These are phyloP conservation scores for Hedya salicella DNA, from an alignment of 2,888 invertebrate species.

Conservation along the genomic window DNA sequence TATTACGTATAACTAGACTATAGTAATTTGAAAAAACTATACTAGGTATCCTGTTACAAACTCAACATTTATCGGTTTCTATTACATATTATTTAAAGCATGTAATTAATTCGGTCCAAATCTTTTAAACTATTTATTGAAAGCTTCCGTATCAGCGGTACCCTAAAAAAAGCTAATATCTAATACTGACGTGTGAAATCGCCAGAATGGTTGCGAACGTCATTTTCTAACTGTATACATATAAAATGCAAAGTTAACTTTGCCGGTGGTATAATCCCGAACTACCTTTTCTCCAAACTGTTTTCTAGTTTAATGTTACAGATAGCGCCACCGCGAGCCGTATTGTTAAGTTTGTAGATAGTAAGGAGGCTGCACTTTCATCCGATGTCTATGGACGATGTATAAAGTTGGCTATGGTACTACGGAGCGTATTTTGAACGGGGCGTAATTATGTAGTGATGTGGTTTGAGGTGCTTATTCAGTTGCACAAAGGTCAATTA, in stretches of 20 bases:
- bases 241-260: constrained; percentile 46
- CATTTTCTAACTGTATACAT: constrained; percentile 76
- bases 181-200: constrained; percentile 78
- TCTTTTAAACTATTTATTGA: neutral
- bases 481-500: neutral
- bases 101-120: neutral
- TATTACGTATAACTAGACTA: too few species aligned
- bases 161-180: constrained; percentile 58
- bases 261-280: neutral
- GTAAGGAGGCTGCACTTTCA: constrained; percentile 41
- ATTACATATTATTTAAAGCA: neutral
- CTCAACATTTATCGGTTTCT: neutral
- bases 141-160: constrained; percentile 30
- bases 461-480: constrained; percentile 15
- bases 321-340: constrained; percentile 14
- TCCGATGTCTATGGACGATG: constrained; percentile 28
- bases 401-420: constrained; percentile 33
- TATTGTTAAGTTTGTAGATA: constrained; percentile 11
- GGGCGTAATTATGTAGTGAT: constrained; percentile 33
- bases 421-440: constrained; percentile 10
- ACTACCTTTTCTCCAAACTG: neutral
- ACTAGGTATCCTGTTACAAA: neutral
- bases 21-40: too few species aligned
- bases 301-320: neutral
- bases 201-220: constrained; percentile 59